These are phyloP conservation scores for Apis dorsata DNA, from an alignment of 1,140 invertebrate species.

Conservation along the genomic window DNA sequence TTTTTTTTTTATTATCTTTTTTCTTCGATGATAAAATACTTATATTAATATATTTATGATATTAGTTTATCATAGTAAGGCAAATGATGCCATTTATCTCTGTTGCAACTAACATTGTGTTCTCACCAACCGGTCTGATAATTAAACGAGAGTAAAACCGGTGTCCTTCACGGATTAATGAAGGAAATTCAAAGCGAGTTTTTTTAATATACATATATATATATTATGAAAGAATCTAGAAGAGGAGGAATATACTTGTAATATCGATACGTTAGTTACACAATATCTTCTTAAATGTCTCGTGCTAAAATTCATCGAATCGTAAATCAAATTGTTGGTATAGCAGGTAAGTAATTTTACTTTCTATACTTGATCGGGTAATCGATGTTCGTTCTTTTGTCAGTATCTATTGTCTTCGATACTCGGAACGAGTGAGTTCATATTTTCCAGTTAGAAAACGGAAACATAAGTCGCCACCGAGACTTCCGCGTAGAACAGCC, in stretches of 20 bases:
- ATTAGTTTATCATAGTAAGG: no score
- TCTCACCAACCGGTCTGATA: not conserved
- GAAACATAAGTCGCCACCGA: conserved; percentile 36
- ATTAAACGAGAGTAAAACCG: conserved; percentile 6
- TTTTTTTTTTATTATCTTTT: no score
- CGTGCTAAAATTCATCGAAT: no score
- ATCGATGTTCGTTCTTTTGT: not conserved
- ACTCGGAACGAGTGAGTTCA: not conserved
- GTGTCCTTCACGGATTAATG: conserved; percentile 20
- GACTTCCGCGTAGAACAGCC: conserved; percentile 23
- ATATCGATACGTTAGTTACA: not conserved
- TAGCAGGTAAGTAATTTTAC: not conserved
- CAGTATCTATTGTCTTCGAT: not conserved
- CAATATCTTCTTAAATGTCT: no score
- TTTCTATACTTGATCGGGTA: not conserved
- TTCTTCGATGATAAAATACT: no score
- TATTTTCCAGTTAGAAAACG: conserved; percentile 34
- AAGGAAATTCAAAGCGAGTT: conserved; percentile 17
- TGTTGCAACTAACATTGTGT: not conserved
- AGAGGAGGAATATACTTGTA: no score
- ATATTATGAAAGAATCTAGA: not conserved
- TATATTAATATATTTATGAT: not conserved
- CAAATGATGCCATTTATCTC: not conserved
- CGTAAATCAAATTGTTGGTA: no score
- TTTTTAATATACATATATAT: not conserved